Base-by-base conservation (phyloP, 2,797 vertebrate species). In the Odontamblyopus lacepedii region DNA sequence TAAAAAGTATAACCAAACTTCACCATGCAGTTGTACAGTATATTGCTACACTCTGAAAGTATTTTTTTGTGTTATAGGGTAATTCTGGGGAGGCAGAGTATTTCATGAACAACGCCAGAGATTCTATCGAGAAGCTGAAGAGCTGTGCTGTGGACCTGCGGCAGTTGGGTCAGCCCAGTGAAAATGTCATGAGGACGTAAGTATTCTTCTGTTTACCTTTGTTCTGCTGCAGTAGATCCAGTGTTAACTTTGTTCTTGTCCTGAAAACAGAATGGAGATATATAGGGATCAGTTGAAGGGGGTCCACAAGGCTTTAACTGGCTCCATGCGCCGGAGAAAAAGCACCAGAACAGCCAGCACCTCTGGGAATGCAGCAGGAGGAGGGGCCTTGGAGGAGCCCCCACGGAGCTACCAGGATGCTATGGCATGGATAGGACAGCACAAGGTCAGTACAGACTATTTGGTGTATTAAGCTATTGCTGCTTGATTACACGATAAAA, bases 341-440 rank as follows among this genome's bases (percentile, higher is more conserved):
- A 82, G 87, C 79, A 82, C 56, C 79, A 87, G 84, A 56, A 75
- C 76, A 23, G 88, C 88, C 55, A 15, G 63, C 0, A 11, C 1
- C 65, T 12, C 48, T 12, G 44, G 65, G 0, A 3, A 1, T 0
- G 13, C 23, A 5, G 18, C 18, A 6, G 29, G 26, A 29, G 65
- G 65, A n/a, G 75, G 85, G 23, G 78, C 60, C 13, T 90, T 89
- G 86, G 94, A 94, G 4, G 94, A 94, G 0, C 1, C 73, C 2
- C 78, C 66, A 0, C 85, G 85, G 72, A 90, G 53, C 82, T 90
- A 81, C 62, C 59, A 83, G 0, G 92, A 94, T 0, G 94, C 93
- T 6, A 48, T 93, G 4, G 75, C 41, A 75, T 95, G 94, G 94
- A 94, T 94, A 2, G 12, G 7, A 16, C 93, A 94, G 78, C 93